phyloP scores from a whole-genome alignment of 1,140 invertebrate species.

The Dolichoris vasculosae region DNA sequence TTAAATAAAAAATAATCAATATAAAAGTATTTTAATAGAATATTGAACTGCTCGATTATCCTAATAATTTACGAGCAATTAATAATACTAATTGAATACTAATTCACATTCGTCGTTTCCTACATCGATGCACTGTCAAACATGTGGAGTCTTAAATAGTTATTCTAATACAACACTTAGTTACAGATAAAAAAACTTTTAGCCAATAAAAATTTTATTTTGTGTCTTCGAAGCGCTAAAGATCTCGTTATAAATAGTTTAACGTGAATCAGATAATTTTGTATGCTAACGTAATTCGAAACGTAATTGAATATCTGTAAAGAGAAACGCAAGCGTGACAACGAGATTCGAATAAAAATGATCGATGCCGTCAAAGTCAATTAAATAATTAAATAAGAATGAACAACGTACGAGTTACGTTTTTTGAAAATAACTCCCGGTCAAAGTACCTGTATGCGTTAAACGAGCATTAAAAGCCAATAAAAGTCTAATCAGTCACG shows the following conservation, averaged over 20 bases:
- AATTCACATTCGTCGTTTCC: background rate
- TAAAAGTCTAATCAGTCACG: conserved; percentile 51
- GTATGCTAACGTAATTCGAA: background rate
- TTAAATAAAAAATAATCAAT: background rate
- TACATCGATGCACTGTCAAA: background rate
- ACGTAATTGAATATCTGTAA: background rate
- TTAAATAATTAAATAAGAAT: conserved; percentile 3
- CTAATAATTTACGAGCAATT: background rate
- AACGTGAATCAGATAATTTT: background rate
- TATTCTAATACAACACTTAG: too few relatives aligned
- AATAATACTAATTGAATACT: background rate
- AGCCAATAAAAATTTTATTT: background rate
- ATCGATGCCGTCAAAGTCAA: conserved; percentile 12
- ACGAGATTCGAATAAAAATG: background rate
- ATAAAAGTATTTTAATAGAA: background rate
- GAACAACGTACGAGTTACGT: background rate
- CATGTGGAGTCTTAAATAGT: too few relatives aligned
- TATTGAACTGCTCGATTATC: background rate
- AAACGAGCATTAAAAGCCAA: conserved; percentile 49
- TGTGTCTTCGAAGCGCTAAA: background rate
- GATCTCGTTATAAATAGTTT: background rate
- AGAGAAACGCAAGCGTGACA: background rate
- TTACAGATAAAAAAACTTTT: background rate
- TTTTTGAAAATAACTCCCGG: background rate
- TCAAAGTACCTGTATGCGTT: conserved; percentile 19